These are phyloP conservation scores for Burhinus oedicnemus DNA, from an alignment of 2,113 vertebrate species.

Conservation along the genomic window DNA sequence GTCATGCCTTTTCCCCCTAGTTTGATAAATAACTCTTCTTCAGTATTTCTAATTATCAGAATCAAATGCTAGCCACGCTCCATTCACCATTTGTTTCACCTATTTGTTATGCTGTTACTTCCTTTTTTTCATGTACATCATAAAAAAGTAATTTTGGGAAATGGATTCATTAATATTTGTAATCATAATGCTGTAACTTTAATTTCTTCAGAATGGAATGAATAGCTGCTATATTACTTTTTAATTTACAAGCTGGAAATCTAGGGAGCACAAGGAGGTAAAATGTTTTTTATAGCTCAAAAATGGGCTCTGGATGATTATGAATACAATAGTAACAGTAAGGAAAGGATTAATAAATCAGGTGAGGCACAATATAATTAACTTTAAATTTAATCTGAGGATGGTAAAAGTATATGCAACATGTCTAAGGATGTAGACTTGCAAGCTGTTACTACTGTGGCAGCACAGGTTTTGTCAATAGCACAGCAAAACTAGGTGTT, in stretches of 20 bases:
- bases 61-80: slow-evolving; percentile 1
- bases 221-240: slow-evolving; percentile 25
- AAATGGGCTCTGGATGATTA: neutral
- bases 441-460: neutral
- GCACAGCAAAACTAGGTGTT: neutral
- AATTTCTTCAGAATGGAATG: slow-evolving; percentile 33
- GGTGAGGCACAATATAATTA: neutral
- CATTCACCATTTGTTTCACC: slow-evolving; percentile 14
- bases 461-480: neutral
- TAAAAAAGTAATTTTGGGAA: slow-evolving; percentile 30
- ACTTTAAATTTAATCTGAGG: neutral
- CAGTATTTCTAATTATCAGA: slow-evolving; percentile 33
- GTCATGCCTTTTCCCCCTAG: neutral
- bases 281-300: neutral
- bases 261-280: neutral
- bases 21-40: neutral
- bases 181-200: neutral
- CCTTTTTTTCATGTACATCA: neutral
- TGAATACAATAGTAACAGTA: neutral
- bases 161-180: slow-evolving; percentile 21
- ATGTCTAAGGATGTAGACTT: neutral
- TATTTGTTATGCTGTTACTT: slow-evolving; percentile 5
- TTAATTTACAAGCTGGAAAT: slow-evolving; percentile 35
- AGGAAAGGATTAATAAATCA: slow-evolving; percentile 1
- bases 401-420: neutral